These are phyloP conservation scores for Desmodus rotundus DNA, from an alignment of 2,113 vertebrate genomes.

Conservation along the genomic window DNA sequence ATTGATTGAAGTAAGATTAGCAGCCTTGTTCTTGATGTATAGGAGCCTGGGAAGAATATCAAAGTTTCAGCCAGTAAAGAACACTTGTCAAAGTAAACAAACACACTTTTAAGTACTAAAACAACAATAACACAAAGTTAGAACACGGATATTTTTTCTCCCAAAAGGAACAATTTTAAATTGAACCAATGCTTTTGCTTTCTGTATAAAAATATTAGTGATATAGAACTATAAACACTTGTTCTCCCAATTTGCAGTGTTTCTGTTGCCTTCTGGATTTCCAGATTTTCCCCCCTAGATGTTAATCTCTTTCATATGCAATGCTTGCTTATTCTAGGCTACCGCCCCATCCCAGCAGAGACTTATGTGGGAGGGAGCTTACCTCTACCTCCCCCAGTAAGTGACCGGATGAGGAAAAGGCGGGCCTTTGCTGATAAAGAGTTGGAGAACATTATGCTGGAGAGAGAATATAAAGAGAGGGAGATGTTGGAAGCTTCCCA, in stretches of 20 bases:
- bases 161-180: not conserved
- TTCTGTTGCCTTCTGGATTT: constrained; percentile 14
- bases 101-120: not conserved
- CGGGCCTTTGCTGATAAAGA: constrained; percentile 98
- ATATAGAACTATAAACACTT: not conserved
- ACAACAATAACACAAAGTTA: not conserved
- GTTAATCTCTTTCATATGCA: constrained; percentile 57
- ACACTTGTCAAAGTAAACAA: not conserved
- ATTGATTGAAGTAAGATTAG: constrained; percentile 7
- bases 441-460: constrained; percentile 97
- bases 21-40: not conserved
- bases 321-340: constrained; percentile 83
- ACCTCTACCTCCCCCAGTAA: constrained; percentile 91
- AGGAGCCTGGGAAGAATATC: constrained; percentile 13
- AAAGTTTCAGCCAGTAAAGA: constrained; percentile 8
- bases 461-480: constrained; percentile 96
- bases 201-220: not conserved
- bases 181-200: not conserved
- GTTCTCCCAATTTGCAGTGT: not conserved
- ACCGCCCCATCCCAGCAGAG: constrained; percentile 92
- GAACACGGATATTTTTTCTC: not conserved
- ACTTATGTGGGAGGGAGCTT: constrained; percentile 87
- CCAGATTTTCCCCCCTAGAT: not conserved
- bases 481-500: constrained; percentile 93
- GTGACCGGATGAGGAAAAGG: constrained; percentile 98